A percentile compares a stretch with the other conserved stretches of the same genome.
Evolutionary conservation across 2,888 invertebrate species (phyloP).

Genomic region (Neoitamus cyanurus): DNA sequence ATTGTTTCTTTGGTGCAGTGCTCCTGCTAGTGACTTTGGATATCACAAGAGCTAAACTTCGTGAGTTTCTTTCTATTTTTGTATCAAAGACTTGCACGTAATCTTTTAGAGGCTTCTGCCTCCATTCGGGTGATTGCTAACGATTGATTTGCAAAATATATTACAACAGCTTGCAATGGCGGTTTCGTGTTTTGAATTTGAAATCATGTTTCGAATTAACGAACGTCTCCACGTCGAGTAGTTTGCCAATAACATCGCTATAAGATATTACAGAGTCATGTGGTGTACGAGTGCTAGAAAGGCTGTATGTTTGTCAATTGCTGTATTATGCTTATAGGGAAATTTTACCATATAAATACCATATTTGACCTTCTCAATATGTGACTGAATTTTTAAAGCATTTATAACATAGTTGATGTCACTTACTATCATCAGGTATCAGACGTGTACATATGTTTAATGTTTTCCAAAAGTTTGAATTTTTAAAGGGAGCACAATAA

Average conservation of each 20-base stretch:
- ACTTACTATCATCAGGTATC: too few species aligned
- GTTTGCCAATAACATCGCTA: too few species aligned
- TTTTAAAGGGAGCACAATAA: too few species aligned
- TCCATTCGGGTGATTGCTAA: not conserved
- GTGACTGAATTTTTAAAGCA: not conserved
- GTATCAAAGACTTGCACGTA: not conserved
- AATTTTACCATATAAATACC: not conserved
- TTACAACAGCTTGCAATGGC: too few species aligned
- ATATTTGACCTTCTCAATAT: not conserved
- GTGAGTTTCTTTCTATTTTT: constrained; percentile 19
- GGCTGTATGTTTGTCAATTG: too few species aligned
- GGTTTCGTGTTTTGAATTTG: not conserved
- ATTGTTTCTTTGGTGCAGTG: not conserved
- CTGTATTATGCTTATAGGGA: not conserved
- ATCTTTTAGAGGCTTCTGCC: not conserved
- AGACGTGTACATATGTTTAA: too few species aligned
- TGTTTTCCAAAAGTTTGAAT: too few species aligned
- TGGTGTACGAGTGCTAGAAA: too few species aligned
- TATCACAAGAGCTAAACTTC: not conserved
- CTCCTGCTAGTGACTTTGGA: not conserved
- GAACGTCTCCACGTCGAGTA: not conserved
- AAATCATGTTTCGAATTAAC: not conserved
- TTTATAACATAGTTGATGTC: not conserved
- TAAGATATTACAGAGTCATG: too few species aligned
- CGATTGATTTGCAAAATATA: not conserved